Percentiles rank a stretch among this genome's conserved stretches.
Conservation (phyloP, 2,113 vertebrate genomes). For the Ahaetulla prasina region DNA sequence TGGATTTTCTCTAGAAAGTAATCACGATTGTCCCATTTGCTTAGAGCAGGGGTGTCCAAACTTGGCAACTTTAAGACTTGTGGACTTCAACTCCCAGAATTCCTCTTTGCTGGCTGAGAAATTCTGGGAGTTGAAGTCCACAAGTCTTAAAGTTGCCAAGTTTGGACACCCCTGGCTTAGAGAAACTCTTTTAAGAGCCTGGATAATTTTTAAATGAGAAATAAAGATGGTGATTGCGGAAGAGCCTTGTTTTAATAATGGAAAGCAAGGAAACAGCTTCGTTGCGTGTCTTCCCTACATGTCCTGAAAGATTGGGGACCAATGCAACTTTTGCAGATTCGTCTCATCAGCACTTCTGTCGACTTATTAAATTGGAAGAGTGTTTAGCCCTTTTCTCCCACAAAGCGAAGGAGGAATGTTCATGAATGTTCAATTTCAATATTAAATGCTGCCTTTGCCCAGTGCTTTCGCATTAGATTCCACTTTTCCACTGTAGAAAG, state of each 20-base stretch:
- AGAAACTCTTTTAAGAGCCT: background rate
- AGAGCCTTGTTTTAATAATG: background rate
- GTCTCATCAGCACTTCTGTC: background rate
- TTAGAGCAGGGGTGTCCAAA: too few species aligned
- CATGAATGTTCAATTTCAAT: background rate
- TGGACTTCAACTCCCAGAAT: too few species aligned
- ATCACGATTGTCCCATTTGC: background rate
- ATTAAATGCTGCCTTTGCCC: background rate
- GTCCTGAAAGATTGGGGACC: background rate
- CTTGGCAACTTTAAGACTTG: too few species aligned
- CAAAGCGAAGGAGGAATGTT: background rate
- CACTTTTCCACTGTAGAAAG: background rate
- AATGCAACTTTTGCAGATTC: background rate
- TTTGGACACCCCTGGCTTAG: too few species aligned
- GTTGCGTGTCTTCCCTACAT: background rate
- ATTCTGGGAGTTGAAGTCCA: too few species aligned
- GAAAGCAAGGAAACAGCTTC: background rate
- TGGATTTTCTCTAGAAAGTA: background rate
- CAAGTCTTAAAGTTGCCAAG: too few species aligned
- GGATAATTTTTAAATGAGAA: background rate
- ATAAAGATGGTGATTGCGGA: background rate
- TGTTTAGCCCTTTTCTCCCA: background rate
- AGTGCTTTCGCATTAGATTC: background rate
- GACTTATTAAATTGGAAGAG: background rate
- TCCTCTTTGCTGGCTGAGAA: too few species aligned